A percentile compares a stretch with the other conserved stretches of the same genome.
Conservation (phyloP, 2,888 invertebrate species). For the Aleiodes leptofemur region DNA sequence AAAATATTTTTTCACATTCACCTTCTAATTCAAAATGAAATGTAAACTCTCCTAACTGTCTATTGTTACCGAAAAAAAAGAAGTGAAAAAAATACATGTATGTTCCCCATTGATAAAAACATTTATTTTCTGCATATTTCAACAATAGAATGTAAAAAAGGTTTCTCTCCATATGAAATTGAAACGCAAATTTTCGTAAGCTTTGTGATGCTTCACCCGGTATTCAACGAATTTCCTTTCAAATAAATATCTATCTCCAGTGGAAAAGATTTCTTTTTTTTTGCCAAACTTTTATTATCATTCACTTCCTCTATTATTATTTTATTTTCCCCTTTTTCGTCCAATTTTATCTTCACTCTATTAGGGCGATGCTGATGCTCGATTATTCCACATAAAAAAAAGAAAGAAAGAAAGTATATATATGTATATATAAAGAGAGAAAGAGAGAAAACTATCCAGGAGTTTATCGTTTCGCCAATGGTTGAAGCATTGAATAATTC, state of each 20-base stretch:
- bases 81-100: too few species aligned
- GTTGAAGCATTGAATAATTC: slow-evolving; percentile 46
- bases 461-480: slow-evolving; percentile 42
- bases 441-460: slow-evolving; percentile 7
- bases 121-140: too few species aligned
- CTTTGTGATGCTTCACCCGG: not conserved
- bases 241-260: not conserved
- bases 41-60: too few species aligned
- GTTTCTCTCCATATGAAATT: too few species aligned
- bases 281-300: too few species aligned
- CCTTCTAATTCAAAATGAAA: too few species aligned
- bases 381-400: slow-evolving; percentile 15
- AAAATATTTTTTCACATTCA: too few species aligned
- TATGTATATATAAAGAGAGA: slow-evolving; percentile 2
- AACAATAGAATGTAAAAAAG: too few species aligned
- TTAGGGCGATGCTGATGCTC: slow-evolving; percentile 11
- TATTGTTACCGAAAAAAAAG: too few species aligned
- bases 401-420: not conserved
- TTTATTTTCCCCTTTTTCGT: not conserved
- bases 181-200: too few species aligned
- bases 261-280: not conserved
- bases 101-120: too few species aligned
- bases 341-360: slow-evolving; percentile 3
- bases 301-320: too few species aligned
- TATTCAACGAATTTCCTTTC: slow-evolving; percentile 8